phyloP scores from a whole-genome alignment of 2,797 vertebrate genomes.

The Erpetoichthys calabaricus region DNA sequence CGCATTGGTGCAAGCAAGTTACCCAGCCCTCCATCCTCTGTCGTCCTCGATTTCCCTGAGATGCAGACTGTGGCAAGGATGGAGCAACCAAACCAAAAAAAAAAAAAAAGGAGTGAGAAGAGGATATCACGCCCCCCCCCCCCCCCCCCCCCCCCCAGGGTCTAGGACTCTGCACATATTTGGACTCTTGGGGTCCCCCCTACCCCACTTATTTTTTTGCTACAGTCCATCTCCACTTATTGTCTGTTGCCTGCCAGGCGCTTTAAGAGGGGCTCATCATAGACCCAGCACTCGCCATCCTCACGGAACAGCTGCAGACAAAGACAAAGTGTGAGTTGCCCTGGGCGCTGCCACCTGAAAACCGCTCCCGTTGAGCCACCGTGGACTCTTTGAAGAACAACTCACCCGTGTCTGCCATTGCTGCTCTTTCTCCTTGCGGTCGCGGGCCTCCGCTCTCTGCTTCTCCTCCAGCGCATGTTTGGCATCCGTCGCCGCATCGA shows the following conservation, averaged over 20 bases:
- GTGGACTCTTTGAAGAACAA: background rate
- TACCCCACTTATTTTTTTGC: background rate
- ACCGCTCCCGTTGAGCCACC: background rate
- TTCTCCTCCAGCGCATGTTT: conserved; percentile 90
- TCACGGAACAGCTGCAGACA: conserved; percentile 80
- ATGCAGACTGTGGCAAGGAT: conserved; percentile 68
- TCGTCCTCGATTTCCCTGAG: conserved; percentile 92
- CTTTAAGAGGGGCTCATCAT: conserved; percentile 89
- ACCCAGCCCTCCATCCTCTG: conserved; percentile 30
- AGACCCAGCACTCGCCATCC: conserved; percentile 96
- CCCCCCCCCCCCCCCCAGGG: background rate
- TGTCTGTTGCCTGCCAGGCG: conserved; percentile 67
- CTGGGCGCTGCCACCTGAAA: background rate
- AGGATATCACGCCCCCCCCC: background rate
- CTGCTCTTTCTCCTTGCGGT: conserved; percentile 84
- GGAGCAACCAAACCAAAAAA: conserved; percentile 29
- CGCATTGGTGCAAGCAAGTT: conserved; percentile 27
- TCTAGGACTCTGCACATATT: too few species aligned
- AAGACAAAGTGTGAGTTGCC: conserved; percentile 15
- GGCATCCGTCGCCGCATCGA: conserved; percentile 85
- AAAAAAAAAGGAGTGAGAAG: background rate
- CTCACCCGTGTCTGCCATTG: conserved; percentile 95
- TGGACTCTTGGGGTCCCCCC: conserved; percentile 1
- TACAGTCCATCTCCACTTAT: conserved; percentile 30
- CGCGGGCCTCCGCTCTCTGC: conserved; percentile 86